A percentile compares a stretch with the other conserved stretches of the same genome.
Conservation (phyloP, 2,888 invertebrate species). For the Cabera pusaria region DNA sequence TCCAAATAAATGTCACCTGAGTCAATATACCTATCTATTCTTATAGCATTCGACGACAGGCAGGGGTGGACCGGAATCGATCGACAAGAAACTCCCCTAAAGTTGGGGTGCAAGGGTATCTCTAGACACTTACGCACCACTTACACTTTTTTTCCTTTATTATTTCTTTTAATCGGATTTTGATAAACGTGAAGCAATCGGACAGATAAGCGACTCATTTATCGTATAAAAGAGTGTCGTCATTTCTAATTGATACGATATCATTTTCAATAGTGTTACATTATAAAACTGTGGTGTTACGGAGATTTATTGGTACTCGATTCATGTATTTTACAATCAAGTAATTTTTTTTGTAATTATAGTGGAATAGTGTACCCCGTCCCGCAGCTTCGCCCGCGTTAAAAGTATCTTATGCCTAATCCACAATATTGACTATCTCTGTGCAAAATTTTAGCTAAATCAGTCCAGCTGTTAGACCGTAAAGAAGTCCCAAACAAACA, state of each 20-base stretch:
- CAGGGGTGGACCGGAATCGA: constrained; percentile 65
- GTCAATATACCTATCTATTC: constrained; percentile 58
- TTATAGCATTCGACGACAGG: constrained; percentile 38
- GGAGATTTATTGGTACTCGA: too few relatives aligned
- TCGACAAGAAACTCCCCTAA: constrained; percentile 47
- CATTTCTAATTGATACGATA: constrained; percentile 4
- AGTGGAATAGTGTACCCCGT: too few relatives aligned
- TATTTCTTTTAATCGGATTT: constrained; percentile 7
- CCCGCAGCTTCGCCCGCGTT: too few relatives aligned
- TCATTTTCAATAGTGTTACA: not conserved
- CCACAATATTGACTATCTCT: too few relatives aligned
- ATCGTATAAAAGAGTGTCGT: not conserved
- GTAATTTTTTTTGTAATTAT: too few relatives aligned
- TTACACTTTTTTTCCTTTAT: constrained; percentile 16
- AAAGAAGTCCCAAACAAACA: too few relatives aligned
- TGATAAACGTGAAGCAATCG: constrained; percentile 6
- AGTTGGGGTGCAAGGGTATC: constrained; percentile 52
- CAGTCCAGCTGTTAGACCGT: too few relatives aligned
- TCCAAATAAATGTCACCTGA: constrained; percentile 41
- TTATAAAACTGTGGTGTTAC: too few relatives aligned
- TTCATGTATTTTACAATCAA: too few relatives aligned
- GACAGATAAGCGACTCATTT: constrained; percentile 1
- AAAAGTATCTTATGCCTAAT: too few relatives aligned
- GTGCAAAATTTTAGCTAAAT: too few relatives aligned
- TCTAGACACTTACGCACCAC: constrained; percentile 28